Evolutionary conservation across 2,797 vertebrate species (phyloP).

Genomic region (Parauchenoglanis punctatus): DNA sequence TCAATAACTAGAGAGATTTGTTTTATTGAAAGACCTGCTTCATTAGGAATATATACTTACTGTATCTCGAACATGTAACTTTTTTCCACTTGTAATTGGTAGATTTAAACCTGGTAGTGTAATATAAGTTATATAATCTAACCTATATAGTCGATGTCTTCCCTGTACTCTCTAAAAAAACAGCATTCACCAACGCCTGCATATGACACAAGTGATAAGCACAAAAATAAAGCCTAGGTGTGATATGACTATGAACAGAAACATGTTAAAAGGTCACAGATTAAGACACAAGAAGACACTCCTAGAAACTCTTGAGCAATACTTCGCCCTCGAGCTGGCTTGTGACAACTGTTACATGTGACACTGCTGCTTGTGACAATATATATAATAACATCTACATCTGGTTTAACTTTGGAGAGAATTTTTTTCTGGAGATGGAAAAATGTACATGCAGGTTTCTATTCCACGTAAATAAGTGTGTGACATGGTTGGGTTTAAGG

Average conservation of each 20-base stretch:
- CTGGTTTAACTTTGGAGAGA: background rate
- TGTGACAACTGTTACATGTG: background rate
- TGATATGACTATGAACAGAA: background rate
- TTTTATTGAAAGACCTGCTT: background rate
- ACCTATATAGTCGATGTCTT: background rate
- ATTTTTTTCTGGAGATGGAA: background rate
- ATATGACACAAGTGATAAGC: background rate
- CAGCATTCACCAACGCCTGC: no score
- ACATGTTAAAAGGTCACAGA: background rate
- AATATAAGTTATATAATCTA: background rate
- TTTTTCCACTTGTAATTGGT: background rate
- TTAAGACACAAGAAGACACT: background rate
- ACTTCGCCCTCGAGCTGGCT: background rate
- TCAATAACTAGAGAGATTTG: background rate
- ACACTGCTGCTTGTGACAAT: background rate
- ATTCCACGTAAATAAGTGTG: background rate
- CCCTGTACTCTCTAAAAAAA: background rate
- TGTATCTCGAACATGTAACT: no score
- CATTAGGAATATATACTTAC: background rate
- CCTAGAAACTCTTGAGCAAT: conserved; percentile 16
- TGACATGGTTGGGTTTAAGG: background rate
- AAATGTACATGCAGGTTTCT: no score
- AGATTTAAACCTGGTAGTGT: background rate
- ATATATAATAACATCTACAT: background rate
- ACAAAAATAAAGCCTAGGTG: background rate